Base-by-base conservation (phyloP, 2,113 vertebrate genomes). In the Percopsis transmontana region DNA sequence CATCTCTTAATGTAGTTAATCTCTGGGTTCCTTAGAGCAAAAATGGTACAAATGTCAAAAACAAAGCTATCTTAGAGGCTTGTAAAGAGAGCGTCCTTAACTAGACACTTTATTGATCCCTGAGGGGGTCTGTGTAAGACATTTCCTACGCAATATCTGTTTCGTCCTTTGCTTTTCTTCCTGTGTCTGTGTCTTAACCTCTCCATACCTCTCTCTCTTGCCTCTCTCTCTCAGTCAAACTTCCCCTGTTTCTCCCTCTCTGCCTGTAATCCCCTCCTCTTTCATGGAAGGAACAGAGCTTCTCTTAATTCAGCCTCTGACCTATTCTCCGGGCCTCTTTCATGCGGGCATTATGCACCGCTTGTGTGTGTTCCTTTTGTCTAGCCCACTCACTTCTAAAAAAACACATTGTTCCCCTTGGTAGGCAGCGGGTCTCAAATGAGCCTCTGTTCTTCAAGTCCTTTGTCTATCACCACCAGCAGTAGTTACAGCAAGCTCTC, bases 281-380 rank as follows among this genome's bases (percentile, higher is more conserved):
- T 88, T 91, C 71, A 85, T 67, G 58, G 41, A 65, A 75, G 53
- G 62, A 80, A 85, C 78, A 76, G 72, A 81, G 72, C 68, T 76
- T 80, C 76, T 81, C 77, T 87, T 70, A 85, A 87, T 79, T 79
- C 89, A 80, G 80, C 70, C 77, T 81, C 82, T 83, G 77, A 87
- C 76, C 81, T 73, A 81, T 91, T 91, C 85, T 87, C 81, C 76
- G 76, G 83, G 84, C 82, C 80, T 80, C 85, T 89, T 86, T 90
- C 83, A 89, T 76, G 57, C 79, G 82, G 78, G 79, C 84, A 89
- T 87, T 75, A 88, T 79, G 53, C 61, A 62, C 72, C 68, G 76
- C 70, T 52, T 89, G 80, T 88, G 84, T 86, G 79, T 74, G 76
- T 85, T 78, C 74, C 71, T 63, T 86, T 87, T 87, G 84, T 88